Percentiles rank a stretch among this genome's conserved stretches.
phyloP scores from a whole-genome alignment of 2,797 vertebrate genomes.

The Nasua narica region DNA sequence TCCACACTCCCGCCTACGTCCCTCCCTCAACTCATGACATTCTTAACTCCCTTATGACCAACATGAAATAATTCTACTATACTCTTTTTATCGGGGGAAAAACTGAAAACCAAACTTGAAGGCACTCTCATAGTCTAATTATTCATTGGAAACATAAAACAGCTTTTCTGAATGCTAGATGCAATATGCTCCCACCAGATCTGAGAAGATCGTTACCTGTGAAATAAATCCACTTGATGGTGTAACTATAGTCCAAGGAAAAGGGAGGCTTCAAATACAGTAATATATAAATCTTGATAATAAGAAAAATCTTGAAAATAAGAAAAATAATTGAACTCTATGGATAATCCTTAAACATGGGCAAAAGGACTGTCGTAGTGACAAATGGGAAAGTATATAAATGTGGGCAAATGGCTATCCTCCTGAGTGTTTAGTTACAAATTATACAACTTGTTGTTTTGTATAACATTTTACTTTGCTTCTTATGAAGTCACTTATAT shows the following conservation, averaged over 20 bases:
- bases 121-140: background rate
- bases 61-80: background rate
- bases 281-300: background rate
- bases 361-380: background rate
- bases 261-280: background rate
- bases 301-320: background rate
- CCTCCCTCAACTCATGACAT: background rate
- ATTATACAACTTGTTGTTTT: background rate
- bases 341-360: background rate
- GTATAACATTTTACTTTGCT: background rate
- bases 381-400: background rate
- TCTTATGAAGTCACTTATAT: background rate
- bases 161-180: background rate
- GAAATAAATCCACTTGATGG: background rate
- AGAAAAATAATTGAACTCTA: background rate
- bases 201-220: background rate
- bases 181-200: accelerated
- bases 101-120: background rate
- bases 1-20: accelerated
- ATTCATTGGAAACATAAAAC: background rate
- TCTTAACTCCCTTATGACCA: background rate
- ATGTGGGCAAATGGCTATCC: background rate
- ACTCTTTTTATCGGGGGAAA: background rate
- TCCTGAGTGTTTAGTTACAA: background rate
- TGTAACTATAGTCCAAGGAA: background rate